Percentiles rank a stretch among this genome's conserved stretches.
Evolutionary conservation across 2,888 invertebrate genomes (phyloP).

Genomic region (Hypomecis punctinalis): DNA sequence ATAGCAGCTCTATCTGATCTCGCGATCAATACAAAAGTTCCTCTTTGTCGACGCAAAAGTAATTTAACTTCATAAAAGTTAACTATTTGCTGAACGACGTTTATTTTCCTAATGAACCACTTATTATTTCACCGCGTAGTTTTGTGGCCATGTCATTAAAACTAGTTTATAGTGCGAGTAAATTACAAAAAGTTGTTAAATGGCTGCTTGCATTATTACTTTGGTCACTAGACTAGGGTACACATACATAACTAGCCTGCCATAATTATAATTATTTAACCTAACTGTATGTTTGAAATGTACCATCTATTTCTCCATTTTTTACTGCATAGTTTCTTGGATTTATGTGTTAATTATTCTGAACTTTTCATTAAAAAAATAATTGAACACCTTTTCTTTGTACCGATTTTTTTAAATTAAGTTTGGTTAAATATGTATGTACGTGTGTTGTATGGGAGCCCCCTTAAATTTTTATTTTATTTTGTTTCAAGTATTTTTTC

Average conservation of each 20-base stretch:
- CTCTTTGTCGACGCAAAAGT: constrained; percentile 60
- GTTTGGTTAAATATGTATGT: no score
- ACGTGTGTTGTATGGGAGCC: no score
- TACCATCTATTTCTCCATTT: not conserved
- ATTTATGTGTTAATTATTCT: no score
- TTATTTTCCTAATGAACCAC: constrained; percentile 69
- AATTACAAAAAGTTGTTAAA: constrained; percentile 42
- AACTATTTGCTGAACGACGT: constrained; percentile 66
- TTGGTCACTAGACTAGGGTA: constrained; percentile 23
- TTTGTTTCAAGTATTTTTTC: no score
- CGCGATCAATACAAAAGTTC: constrained; percentile 55
- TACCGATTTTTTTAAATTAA: no score
- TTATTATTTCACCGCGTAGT: constrained; percentile 58
- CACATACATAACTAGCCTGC: not conserved
- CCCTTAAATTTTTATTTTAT: no score
- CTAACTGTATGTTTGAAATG: not conserved
- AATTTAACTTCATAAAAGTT: constrained; percentile 70
- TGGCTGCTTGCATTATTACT: constrained; percentile 35
- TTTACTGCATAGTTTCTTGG: no score
- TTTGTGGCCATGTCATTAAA: constrained; percentile 41
- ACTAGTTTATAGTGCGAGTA: constrained; percentile 41
- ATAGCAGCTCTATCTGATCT: constrained; percentile 39
- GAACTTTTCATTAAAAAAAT: no score
- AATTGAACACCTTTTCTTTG: no score
- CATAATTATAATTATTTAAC: not conserved